Evolutionary conservation across 2,113 vertebrate species (phyloP), one percentile per base, ranked within the genome.

Genomic region (Callorhinus ursinus): DNA sequence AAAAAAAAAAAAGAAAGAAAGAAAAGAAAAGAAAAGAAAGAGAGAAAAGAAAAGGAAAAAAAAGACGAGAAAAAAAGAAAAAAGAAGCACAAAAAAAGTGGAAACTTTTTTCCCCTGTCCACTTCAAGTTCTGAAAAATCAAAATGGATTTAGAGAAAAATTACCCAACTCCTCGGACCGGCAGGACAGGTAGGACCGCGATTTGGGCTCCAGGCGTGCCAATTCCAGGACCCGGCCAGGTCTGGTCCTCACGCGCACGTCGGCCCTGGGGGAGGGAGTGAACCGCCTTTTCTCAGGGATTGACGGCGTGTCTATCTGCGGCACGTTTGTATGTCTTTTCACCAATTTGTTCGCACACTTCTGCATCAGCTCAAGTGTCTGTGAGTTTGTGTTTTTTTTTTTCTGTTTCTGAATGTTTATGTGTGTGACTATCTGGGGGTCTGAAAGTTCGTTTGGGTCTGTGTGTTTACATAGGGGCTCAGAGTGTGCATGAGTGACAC

Each of bases 61-160:
- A 6, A 19, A 98, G 6, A 46, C 46, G 63, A 55, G 55, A 36
- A 7, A 16, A 59, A 33, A 31, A 15, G 24, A 49, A 82, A 42
- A 16, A 55, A 21, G 5, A 33, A 61, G 21, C 63, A 88, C 67
- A 36, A 22, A 10, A 74, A 96, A 94, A 97, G 97, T 98, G 98
- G 99, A 97, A 98, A 99, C 98, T 98, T 98, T 98, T 98, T 98
- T 96, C 84, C 98, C 98, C 95, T 98, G 89, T 94, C 98, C 97
- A 98, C 98, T 97, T 80, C 93, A 95, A 98, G 97, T 96, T 83
- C 96, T 98, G 99, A 98, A 98, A 97, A 97, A 94, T 95, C 97
- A 98, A 97, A 98, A 99, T 99, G 99, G 99, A 99, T 98, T 98
- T 99, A 98, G 99, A 99, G 97, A 99, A 99, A 98, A 99, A 98